Evolutionary conservation across 2,113 vertebrate genomes (phyloP).

Genomic region (Capra hircus): DNA sequence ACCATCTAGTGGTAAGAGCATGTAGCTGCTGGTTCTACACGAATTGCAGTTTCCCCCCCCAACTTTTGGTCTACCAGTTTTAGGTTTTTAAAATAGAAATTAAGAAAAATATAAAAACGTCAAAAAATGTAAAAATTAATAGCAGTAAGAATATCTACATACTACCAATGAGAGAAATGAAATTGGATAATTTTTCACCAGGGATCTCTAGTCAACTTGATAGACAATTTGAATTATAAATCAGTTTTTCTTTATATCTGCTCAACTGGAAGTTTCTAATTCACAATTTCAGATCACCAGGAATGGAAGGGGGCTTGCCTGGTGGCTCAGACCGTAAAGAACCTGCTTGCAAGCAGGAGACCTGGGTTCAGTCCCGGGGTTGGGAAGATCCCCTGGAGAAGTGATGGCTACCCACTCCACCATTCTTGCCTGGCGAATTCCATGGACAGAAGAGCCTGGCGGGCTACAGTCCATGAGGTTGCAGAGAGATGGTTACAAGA

Average conservation of each 20-base stretch:
- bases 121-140: neutral
- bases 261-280: neutral
- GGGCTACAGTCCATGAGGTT: neutral
- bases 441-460: neutral
- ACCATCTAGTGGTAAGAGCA: slow-evolving; percentile 63
- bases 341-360: neutral
- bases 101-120: neutral
- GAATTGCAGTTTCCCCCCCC: neutral
- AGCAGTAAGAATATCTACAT: neutral
- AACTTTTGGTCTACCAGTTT: neutral
- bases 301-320: neutral
- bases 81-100: neutral
- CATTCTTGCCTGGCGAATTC: neutral
- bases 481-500: neutral
- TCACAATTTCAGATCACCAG: neutral
- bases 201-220: neutral
- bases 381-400: neutral
- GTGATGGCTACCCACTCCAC: neutral
- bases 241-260: neutral
- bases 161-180: neutral
- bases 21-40: slow-evolving; percentile 17
- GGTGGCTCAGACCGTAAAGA: neutral
- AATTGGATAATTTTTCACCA: neutral
- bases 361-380: neutral
- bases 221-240: neutral